A percentile compares a stretch with the other conserved stretches of the same genome.
phyloP scores from a whole-genome alignment of 2,797 vertebrate genomes.

The Apodemus agrarius region DNA sequence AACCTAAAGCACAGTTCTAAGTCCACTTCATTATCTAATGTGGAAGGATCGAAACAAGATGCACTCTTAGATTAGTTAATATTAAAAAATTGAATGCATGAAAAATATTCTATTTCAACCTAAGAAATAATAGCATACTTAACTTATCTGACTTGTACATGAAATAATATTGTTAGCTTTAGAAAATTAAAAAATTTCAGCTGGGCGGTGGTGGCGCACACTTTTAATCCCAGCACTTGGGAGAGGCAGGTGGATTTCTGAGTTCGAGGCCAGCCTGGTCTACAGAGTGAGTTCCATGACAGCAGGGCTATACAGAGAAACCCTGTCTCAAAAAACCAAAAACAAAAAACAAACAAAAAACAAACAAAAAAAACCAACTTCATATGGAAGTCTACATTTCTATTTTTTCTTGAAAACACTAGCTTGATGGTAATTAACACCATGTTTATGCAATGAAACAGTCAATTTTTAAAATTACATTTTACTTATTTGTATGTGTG shows the following conservation, averaged over 20 bases:
- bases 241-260: no score
- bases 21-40: background rate
- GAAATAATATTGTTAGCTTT: conserved; percentile 43
- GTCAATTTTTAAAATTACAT: background rate
- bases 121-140: background rate
- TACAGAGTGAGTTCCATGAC: no score
- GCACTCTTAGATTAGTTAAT: background rate
- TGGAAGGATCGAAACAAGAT: background rate
- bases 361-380: no score
- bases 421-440: background rate
- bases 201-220: no score
- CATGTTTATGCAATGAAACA: conserved; percentile 11
- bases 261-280: no score
- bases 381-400: conserved; percentile 30
- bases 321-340: no score
- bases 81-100: background rate
- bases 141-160: background rate
- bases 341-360: no score
- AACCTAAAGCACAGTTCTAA: background rate
- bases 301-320: no score
- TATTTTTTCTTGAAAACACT: background rate
- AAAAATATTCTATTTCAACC: background rate
- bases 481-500: background rate
- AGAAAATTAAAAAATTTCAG: conserved; percentile 10
- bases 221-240: no score